phyloP scores from a whole-genome alignment of 2,113 vertebrate species.

The Triplophysa tibetana region DNA sequence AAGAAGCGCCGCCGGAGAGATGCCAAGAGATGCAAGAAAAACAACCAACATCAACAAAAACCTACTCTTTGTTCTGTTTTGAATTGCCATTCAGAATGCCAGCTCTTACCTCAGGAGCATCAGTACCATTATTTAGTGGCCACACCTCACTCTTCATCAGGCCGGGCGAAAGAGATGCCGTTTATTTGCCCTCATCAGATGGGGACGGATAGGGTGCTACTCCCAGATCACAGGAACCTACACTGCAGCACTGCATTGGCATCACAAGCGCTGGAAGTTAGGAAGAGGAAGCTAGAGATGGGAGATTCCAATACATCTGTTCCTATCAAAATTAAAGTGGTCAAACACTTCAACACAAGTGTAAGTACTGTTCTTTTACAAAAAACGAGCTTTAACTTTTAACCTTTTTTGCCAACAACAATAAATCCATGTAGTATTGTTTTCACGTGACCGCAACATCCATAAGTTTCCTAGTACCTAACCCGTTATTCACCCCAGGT shows the following conservation, averaged over 20 bases:
- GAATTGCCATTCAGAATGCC: background rate
- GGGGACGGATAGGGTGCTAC: background rate
- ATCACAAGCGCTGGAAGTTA: background rate
- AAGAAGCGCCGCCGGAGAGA: slow-evolving; percentile 73
- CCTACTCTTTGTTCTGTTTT: background rate
- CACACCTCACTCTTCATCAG: background rate
- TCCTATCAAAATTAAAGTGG: slow-evolving; percentile 80
- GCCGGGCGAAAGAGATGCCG: background rate
- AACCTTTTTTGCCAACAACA: too few species aligned
- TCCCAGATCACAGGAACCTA: slow-evolving; percentile 46
- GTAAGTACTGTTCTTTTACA: slow-evolving; percentile 66
- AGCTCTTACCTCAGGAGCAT: background rate
- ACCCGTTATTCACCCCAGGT: background rate
- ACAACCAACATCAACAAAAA: slow-evolving; percentile 1
- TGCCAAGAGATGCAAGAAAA: slow-evolving; percentile 60
- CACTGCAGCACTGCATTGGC: slow-evolving; percentile 56
- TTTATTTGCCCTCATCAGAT: background rate
- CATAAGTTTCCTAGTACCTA: background rate
- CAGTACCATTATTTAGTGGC: background rate
- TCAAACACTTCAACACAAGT: slow-evolving; percentile 76
- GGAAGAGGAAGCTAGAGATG: background rate
- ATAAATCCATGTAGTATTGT: slow-evolving; percentile 17
- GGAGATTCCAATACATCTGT: slow-evolving; percentile 53
- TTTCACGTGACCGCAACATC: background rate
- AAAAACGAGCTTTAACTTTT: too few species aligned